Conservation (phyloP, 2,888 invertebrate genomes). For the Chrysolina americana region DNA sequence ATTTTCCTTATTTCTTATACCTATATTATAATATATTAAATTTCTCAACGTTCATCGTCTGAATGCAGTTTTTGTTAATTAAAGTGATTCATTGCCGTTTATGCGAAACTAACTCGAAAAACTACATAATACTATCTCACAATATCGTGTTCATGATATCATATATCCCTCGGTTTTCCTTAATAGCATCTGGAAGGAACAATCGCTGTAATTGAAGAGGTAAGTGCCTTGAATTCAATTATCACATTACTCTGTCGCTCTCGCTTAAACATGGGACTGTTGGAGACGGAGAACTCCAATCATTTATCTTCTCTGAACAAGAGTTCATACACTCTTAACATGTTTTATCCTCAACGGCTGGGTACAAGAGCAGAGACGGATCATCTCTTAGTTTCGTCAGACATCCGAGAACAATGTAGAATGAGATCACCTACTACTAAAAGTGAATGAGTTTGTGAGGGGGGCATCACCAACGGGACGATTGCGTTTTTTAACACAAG, state of each 20-base stretch:
- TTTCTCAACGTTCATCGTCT: no score
- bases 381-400: neutral
- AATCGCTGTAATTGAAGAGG: constrained; percentile 1
- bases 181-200: neutral
- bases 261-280: neutral
- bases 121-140: neutral
- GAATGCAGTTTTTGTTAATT: no score
- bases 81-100: no score
- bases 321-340: neutral
- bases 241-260: neutral
- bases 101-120: no score
- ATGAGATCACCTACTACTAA: no score
- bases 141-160: neutral
- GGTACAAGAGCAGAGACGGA: neutral
- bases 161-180: neutral
- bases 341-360: neutral
- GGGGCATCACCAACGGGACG: no score
- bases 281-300: neutral
- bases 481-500: no score
- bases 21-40: no score
- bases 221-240: constrained; percentile 2
- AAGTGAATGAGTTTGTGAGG: no score
- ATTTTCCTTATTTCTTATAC: no score
- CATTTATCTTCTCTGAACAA: neutral
- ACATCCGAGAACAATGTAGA: no score